phyloP scores from a whole-genome alignment of 2,113 vertebrate genomes.

The Daubentonia madagascariensis region DNA sequence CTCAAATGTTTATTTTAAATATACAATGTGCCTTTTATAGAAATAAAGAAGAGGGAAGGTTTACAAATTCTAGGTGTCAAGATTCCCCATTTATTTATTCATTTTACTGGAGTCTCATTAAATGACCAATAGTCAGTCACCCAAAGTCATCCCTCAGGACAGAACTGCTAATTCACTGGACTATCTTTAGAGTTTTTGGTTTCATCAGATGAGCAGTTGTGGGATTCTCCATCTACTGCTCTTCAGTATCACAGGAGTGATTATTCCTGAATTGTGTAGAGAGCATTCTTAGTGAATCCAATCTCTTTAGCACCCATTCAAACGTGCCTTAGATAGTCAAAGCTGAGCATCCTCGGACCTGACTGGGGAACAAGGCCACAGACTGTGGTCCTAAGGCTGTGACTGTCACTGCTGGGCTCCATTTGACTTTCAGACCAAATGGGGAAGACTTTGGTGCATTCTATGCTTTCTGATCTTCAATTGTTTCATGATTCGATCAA shows the following conservation, averaged over 20 bases:
- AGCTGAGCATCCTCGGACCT: not conserved
- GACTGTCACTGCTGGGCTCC: not conserved
- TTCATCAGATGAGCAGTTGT: not conserved
- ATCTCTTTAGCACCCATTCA: not conserved
- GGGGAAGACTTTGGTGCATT: not conserved
- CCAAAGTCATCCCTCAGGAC: not conserved
- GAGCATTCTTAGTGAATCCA: not conserved
- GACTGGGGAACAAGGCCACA: too few species aligned
- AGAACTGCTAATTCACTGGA: not conserved
- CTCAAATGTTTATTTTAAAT: constrained; percentile 53
- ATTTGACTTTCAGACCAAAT: not conserved
- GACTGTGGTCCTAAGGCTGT: not conserved
- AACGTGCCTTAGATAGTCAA: not conserved
- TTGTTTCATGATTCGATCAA: not conserved
- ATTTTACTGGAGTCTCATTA: not conserved
- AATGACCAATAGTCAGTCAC: not conserved
- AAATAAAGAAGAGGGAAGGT: not conserved
- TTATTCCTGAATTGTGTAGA: not conserved
- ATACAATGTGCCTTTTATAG: not conserved
- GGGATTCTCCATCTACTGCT: not conserved
- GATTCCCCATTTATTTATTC: not conserved
- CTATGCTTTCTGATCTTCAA: not conserved
- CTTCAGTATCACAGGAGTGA: not conserved
- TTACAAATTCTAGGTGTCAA: not conserved
- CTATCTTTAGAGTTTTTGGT: not conserved